These are phyloP conservation scores for Eonycteris spelaea DNA, from an alignment of 2,113 vertebrate species.

Conservation along the genomic window DNA sequence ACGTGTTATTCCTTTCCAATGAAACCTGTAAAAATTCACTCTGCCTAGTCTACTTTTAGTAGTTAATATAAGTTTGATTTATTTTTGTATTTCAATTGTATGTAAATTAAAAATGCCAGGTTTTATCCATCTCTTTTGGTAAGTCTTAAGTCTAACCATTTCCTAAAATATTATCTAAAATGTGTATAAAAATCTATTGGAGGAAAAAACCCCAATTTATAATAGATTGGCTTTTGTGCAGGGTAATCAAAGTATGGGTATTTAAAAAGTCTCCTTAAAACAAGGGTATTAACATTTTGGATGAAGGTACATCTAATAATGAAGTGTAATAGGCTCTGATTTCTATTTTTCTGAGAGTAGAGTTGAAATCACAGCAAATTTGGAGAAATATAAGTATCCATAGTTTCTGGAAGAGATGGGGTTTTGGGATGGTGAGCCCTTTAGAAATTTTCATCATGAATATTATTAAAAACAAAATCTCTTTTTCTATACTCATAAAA, in stretches of 20 bases:
- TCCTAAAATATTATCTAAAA: constrained; percentile 54
- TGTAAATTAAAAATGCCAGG: constrained; percentile 52
- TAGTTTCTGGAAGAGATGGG: neutral
- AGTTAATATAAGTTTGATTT: constrained; percentile 58
- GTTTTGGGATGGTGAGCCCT: neutral
- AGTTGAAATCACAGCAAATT: neutral
- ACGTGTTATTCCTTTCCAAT: constrained; percentile 39
- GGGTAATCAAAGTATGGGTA: constrained; percentile 1
- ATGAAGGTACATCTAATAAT: neutral
- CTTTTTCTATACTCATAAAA: neutral
- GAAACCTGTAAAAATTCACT: constrained; percentile 1
- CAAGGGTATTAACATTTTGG: neutral
- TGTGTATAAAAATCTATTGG: constrained; percentile 60
- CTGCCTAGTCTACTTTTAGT: constrained; percentile 51
- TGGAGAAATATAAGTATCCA: neutral
- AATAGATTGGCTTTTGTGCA: neutral
- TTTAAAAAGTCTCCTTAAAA: neutral
- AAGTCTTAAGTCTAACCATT: constrained; percentile 18
- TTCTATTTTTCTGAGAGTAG: neutral
- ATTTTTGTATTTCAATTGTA: constrained; percentile 57
- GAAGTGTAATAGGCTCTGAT: neutral
- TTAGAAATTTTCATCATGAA: neutral
- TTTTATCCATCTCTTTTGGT: constrained; percentile 50
- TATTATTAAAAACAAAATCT: neutral
- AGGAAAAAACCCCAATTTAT: neutral